A percentile compares a stretch with the other conserved stretches of the same genome.
phyloP scores from a whole-genome alignment of 1,140 invertebrate species.

The Zophobas morio region DNA sequence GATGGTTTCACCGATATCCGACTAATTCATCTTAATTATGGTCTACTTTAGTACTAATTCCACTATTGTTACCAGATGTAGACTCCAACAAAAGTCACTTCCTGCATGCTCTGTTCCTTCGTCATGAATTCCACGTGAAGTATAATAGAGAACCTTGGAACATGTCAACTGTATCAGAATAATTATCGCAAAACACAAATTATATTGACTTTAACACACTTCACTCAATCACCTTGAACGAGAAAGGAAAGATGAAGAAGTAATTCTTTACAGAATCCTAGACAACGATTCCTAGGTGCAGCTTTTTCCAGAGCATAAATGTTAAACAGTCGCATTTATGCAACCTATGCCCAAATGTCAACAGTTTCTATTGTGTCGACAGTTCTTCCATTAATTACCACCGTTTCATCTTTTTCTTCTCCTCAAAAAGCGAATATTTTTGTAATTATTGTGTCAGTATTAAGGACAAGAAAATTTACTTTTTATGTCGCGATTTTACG shows the following conservation, averaged over 20 bases:
- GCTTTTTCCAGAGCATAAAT: conserved; percentile 40
- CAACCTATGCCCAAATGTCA: conserved; percentile 34
- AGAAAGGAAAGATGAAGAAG: conserved; percentile 35
- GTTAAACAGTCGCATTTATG: conserved; percentile 39
- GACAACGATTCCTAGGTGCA: conserved; percentile 29
- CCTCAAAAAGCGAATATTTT: background rate
- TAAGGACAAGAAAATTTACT: conserved; percentile 4
- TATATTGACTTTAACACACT: conserved; percentile 40
- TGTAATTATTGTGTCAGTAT: background rate
- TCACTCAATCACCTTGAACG: conserved; percentile 42
- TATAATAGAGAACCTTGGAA: conserved; percentile 12
- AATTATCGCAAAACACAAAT: conserved; percentile 18
- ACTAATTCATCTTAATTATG: background rate
- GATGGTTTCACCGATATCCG: too few relatives aligned
- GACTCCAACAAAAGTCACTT: background rate
- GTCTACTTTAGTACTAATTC: background rate
- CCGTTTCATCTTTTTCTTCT: background rate
- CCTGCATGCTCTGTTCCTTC: background rate
- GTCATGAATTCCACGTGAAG: conserved; percentile 22
- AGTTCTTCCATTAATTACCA: background rate
- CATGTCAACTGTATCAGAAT: conserved; percentile 36
- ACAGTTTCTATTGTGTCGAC: conserved; percentile 17
- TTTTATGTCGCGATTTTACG: conserved; percentile 1
- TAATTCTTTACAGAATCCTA: conserved; percentile 21
- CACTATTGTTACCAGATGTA: too few relatives aligned